Conservation (phyloP, 2,888 invertebrate species). For the Phyllotreta cruciferae region DNA sequence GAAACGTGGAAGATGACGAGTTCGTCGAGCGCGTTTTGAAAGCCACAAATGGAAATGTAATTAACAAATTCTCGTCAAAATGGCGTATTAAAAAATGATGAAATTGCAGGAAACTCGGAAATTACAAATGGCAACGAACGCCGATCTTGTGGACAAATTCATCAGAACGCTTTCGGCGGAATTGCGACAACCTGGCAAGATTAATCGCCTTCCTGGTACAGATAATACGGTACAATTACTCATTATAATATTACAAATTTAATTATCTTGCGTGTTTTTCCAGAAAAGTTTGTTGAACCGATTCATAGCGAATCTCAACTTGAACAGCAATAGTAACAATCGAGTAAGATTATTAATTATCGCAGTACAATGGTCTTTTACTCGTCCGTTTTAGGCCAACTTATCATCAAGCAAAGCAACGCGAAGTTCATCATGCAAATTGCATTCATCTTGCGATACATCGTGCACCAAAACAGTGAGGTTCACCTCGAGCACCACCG, state of each 20-base stretch:
- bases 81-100: too few relatives aligned
- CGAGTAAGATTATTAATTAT: too few relatives aligned
- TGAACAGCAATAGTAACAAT: too few relatives aligned
- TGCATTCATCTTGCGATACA: constrained; percentile 17
- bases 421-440: background rate
- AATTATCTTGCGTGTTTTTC: too few relatives aligned
- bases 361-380: too few relatives aligned
- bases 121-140: constrained; percentile 12
- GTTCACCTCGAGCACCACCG: constrained; percentile 27
- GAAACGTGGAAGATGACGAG: background rate
- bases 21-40: background rate
- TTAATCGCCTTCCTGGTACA: too few relatives aligned
- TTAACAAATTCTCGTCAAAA: background rate
- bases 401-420: too few relatives aligned
- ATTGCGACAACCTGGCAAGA: background rate
- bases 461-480: constrained; percentile 32
- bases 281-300: too few relatives aligned
- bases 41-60: background rate
- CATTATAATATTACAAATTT: too few relatives aligned
- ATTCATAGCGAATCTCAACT: too few relatives aligned
- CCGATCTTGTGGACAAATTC: constrained; percentile 15
- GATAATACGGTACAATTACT: too few relatives aligned
- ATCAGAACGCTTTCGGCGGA: constrained; percentile 18
- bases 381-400: too few relatives aligned
- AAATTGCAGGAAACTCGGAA: background rate